Evolutionary conservation across 2,888 invertebrate genomes (phyloP), one percentile per base, ranked within the genome.

Genomic region (Standfussiana lucernea): DNA sequence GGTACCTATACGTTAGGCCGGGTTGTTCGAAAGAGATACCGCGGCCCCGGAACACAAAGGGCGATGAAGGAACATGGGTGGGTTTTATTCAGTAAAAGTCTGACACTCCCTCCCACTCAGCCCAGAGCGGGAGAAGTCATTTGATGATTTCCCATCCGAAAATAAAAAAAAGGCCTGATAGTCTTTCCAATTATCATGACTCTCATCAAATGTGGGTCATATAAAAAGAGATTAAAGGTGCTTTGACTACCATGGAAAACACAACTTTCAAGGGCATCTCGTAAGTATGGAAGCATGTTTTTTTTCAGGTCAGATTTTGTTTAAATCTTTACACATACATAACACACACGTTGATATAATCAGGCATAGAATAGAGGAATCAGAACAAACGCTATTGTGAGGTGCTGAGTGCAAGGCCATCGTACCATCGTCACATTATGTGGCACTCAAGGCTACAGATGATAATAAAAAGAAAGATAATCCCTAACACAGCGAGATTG

Each of bases 301-400:
- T 53, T 47, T 56, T 77, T 40, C 10, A 21, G 21, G 32, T 21
- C 8, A 47, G 37, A n/a, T n/a, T n/a, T 11, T 0, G 0, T 56
- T n/a, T n/a, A 32, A 42, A 61, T 67, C 10, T 79, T 47, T 40
- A 15, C 21, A 40, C 21, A 56, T 35, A 56, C 3, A 35, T 35
- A 59, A 42, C 11, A 8, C 45, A 24, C 15, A n/a, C 13, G 32
- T 45, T 24, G 18, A 65, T 75, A 37, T 24, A 56, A 81, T n/a
- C 53, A 53, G 45, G 8, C 6, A 53, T 4, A 28, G n/a, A 56
- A 81, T 78, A 35, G 53, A 53, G 32, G 42, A n/a, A 66, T 37
- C 77, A 13, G 7, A 45, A n/a, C 37, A 79, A 65, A 3, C 18
- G n/a, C 32, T 28, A 77, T 81, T 81, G 56, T 56, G 7, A 45